phyloP scores from a whole-genome alignment of 2,113 vertebrate species.

The Chunga burmeisteri region DNA sequence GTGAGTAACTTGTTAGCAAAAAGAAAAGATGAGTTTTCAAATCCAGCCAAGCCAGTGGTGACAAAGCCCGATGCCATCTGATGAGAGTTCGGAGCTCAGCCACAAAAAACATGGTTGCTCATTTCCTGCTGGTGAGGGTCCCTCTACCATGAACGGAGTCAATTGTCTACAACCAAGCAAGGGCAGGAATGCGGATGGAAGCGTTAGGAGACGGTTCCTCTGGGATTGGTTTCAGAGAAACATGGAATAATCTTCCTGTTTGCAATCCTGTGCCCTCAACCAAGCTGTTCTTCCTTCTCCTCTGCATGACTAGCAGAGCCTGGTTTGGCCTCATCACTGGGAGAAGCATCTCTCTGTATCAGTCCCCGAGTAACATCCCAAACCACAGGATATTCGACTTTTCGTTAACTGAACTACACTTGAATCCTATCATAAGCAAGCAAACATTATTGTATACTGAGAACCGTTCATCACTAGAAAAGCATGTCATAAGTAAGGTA shows the following conservation, averaged over 20 bases:
- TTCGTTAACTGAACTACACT: background rate
- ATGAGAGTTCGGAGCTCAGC: background rate
- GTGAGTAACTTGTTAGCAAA: conserved; percentile 12
- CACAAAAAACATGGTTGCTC: background rate
- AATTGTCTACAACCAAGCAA: accelerated
- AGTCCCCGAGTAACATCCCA: background rate
- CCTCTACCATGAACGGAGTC: accelerated
- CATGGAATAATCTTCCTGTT: background rate
- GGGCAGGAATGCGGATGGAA: background rate
- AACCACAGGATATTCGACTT: background rate
- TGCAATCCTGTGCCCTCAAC: background rate
- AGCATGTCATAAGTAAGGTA: too few relatives aligned
- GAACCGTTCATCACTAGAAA: background rate
- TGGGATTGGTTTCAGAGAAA: background rate
- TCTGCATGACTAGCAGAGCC: background rate
- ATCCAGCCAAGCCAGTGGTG: background rate
- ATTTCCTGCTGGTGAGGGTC: background rate
- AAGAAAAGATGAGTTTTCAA: background rate
- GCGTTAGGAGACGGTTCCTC: background rate
- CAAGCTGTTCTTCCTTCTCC: background rate
- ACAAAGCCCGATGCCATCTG: background rate
- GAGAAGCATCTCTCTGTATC: background rate
- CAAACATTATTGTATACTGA: accelerated
- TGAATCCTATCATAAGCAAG: background rate
- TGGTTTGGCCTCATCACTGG: background rate